These are phyloP conservation scores for Scopus umbretta DNA, from an alignment of 2,113 vertebrate species.

Conservation along the genomic window DNA sequence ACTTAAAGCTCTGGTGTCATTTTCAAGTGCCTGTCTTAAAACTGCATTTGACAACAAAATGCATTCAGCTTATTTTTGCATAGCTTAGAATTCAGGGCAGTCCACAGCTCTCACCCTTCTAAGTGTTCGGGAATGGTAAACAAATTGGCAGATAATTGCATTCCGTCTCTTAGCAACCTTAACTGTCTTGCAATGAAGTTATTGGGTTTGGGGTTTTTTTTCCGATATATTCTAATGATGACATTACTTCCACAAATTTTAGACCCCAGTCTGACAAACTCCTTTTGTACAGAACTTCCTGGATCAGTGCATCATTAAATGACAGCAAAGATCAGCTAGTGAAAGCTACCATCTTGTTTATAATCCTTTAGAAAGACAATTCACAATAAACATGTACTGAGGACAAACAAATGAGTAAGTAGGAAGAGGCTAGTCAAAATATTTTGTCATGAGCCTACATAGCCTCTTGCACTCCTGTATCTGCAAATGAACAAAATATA, in stretches of 20 bases:
- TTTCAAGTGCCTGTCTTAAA: neutral
- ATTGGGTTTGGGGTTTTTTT: neutral
- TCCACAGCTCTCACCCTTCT: neutral
- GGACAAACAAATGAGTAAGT: slow-evolving; percentile 10
- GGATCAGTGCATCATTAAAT: neutral
- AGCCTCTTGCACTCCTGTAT: neutral
- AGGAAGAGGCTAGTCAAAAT: slow-evolving; percentile 24
- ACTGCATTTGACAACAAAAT: neutral
- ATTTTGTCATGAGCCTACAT: slow-evolving; percentile 18
- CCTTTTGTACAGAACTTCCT: neutral
- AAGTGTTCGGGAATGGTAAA: slow-evolving; percentile 42
- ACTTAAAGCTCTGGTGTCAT: neutral
- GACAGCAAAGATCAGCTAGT: neutral
- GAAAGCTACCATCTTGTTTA: neutral
- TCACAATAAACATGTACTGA: neutral
- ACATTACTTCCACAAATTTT: slow-evolving; percentile 3
- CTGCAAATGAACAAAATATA: neutral
- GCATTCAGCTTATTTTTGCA: neutral
- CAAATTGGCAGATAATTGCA: slow-evolving; percentile 49
- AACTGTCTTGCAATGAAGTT: slow-evolving; percentile 17
- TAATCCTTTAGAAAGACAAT: neutral
- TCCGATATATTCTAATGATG: neutral
- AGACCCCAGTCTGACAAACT: neutral
- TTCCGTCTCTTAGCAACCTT: slow-evolving; percentile 55
- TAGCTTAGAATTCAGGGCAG: neutral